phyloP scores from a whole-genome alignment of 2,797 vertebrate genomes.

The Malacoctenus gilli region DNA sequence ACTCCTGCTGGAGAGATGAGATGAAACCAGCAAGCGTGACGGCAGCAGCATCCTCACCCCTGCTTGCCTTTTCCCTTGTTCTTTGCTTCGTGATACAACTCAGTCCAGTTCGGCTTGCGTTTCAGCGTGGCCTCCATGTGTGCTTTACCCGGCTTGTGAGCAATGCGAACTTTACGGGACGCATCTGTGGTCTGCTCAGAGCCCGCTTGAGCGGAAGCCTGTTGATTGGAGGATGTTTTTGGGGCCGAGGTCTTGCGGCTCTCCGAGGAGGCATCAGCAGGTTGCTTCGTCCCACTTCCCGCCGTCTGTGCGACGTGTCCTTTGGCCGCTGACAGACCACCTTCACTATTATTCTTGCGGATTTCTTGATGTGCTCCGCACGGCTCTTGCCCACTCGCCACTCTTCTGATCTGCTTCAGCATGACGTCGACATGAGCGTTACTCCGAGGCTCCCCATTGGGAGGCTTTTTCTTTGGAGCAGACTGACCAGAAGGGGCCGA shows the following conservation, averaged over 20 bases:
- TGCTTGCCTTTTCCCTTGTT: conserved; percentile 83
- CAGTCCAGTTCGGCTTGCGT: conserved; percentile 85
- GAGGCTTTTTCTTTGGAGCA: background rate
- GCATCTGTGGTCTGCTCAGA: conserved; percentile 82
- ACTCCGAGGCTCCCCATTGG: background rate
- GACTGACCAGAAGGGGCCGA: background rate
- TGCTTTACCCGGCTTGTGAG: conserved; percentile 76
- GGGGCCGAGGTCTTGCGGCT: background rate
- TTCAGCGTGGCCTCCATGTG: conserved; percentile 79
- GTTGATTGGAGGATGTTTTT: conserved; percentile 1
- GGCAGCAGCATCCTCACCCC: conserved; percentile 79
- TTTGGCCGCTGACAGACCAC: no score
- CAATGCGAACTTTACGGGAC: conserved; percentile 82
- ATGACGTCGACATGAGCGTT: conserved; percentile 32
- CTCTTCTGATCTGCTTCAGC: conserved; percentile 64
- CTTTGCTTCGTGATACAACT: conserved; percentile 82
- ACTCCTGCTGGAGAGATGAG: no score
- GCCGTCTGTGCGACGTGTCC: background rate
- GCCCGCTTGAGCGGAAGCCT: no score
- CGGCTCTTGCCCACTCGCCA: conserved; percentile 62
- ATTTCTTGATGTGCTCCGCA: conserved; percentile 63
- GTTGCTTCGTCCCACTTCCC: background rate
- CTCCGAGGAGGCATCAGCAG: background rate
- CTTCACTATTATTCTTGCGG: conserved; percentile 34
- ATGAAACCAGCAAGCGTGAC: no score